Conservation (phyloP, 2,113 vertebrate genomes). For the Spea bombifrons region DNA sequence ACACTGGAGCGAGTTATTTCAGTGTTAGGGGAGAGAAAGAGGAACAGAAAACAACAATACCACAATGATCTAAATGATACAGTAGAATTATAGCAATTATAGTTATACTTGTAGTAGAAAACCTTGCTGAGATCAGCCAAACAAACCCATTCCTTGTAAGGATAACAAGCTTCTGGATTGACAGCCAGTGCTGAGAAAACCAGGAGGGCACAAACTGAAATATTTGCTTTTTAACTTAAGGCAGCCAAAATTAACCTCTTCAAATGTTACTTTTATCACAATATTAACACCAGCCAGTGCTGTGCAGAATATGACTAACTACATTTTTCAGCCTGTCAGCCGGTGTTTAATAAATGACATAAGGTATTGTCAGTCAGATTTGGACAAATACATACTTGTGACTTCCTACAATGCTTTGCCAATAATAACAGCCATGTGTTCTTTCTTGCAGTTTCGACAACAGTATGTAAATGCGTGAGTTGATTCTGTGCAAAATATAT, state of each 20-base stretch:
- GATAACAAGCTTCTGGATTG: slow-evolving; percentile 65
- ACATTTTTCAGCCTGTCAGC: slow-evolving; percentile 34
- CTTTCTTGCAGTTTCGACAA: slow-evolving; percentile 3
- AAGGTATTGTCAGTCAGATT: slow-evolving; percentile 35
- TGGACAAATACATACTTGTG: slow-evolving; percentile 37
- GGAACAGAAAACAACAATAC: slow-evolving; percentile 74
- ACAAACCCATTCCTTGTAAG: slow-evolving; percentile 68
- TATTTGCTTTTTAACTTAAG: slow-evolving; percentile 62
- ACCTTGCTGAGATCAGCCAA: slow-evolving; percentile 76
- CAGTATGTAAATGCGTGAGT: slow-evolving; percentile 23
- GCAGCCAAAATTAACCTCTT: slow-evolving; percentile 62
- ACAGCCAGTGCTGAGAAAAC: slow-evolving; percentile 70
- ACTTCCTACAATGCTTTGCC: slow-evolving; percentile 15
- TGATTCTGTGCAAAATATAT: too few relatives aligned
- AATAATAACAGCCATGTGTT: slow-evolving; percentile 36
- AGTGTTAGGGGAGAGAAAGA: slow-evolving; percentile 67
- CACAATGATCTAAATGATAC: slow-evolving; percentile 77
- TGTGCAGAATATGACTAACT: slow-evolving; percentile 20
- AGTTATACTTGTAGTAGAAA: slow-evolving; percentile 73
- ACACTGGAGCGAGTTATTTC: slow-evolving; percentile 73
- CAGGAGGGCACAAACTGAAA: slow-evolving; percentile 64
- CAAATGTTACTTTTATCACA: slow-evolving; percentile 52
- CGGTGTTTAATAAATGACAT: slow-evolving; percentile 40
- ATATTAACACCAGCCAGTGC: slow-evolving; percentile 37
- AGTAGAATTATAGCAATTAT: slow-evolving; percentile 77